phyloP scores from a whole-genome alignment of 2,797 vertebrate genomes.

The Steatocranus sp. region DNA sequence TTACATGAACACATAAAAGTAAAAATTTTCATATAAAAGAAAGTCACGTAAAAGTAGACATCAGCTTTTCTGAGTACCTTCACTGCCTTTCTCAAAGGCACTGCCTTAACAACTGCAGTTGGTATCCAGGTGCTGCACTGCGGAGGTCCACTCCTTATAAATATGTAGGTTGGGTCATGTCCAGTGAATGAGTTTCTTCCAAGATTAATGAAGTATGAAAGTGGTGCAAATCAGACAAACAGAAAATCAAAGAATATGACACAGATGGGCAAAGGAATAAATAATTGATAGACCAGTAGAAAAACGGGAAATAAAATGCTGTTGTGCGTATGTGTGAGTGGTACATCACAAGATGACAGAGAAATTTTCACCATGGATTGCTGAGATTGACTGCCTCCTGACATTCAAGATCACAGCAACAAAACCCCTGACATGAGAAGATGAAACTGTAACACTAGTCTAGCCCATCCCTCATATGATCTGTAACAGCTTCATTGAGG shows the following conservation, averaged over 20 bases:
- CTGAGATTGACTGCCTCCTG: slow-evolving; percentile 37
- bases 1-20: background rate
- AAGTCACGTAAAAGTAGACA: background rate
- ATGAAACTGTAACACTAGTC: slow-evolving; percentile 21
- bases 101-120: slow-evolving; percentile 14
- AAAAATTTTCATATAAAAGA: background rate
- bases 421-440: slow-evolving; percentile 44
- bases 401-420: slow-evolving; percentile 48
- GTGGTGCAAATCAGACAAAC: slow-evolving; percentile 1
- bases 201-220: slow-evolving; percentile 1
- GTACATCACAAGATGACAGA: slow-evolving; percentile 30
- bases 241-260: background rate
- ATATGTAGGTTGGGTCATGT: slow-evolving; percentile 48
- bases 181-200: slow-evolving; percentile 13
- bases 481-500: slow-evolving; percentile 10
- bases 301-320: background rate
- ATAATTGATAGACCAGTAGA: background rate
- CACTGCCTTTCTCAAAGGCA: slow-evolving; percentile 11
- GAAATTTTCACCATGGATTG: background rate
- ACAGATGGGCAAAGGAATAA: background rate
- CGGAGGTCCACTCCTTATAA: slow-evolving; percentile 27
- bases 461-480: slow-evolving; percentile 27
- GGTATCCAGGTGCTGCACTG: slow-evolving; percentile 36
- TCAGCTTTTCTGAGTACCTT: background rate
- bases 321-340: background rate